Evolutionary conservation across 2,797 vertebrate genomes (phyloP), one percentile per base, ranked within the genome.

Genomic region (Sylvia borin): DNA sequence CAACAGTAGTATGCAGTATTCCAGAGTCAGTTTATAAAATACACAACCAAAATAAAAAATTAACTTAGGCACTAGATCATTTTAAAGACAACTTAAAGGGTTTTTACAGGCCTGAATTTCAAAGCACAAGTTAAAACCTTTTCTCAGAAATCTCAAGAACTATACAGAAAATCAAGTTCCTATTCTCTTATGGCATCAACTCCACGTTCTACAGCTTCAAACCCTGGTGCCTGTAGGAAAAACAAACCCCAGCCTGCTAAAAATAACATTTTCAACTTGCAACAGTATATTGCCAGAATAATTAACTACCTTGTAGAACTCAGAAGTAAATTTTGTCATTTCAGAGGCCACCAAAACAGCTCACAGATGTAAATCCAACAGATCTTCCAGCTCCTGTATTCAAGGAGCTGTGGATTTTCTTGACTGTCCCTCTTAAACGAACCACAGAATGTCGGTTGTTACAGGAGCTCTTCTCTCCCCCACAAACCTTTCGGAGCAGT

Each of bases 201-300:
- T 73, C 43, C 0, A 1, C 19, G 20, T 61, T 74, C 50, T 71
- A 43, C 54, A 72, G 61, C 43, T 88, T 91, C 50, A 32, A 47
- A 47, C 5, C 2, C 0, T 0, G 1, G 7, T 36, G 7, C 9
- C 61, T 58, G 54, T 12, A 79, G 6, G n/a, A 71, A 53, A 27
- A 75, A 45, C 25, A 71, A 73, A 65, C 17, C 21, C 8, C 1
- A 2, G 29, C n/a, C 14, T 73, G 34, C 13, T 76, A 78, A 86
- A 81, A 79, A 64, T 8, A 84, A 26, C 13, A 42, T 38, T 42
- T 75, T 45, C 80, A 72, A 74, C 45, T 73, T 71, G 38, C 45
- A 91, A 47, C 25, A 74, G 67, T 54, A 10, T 31, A 53, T 13
- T 67, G 15, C 26, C 74, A 74, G 50, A 82, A 58, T 47, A 54